These are phyloP conservation scores for Drosophila longiperda DNA, from an alignment of 2,888 invertebrate species.

Conservation along the genomic window DNA sequence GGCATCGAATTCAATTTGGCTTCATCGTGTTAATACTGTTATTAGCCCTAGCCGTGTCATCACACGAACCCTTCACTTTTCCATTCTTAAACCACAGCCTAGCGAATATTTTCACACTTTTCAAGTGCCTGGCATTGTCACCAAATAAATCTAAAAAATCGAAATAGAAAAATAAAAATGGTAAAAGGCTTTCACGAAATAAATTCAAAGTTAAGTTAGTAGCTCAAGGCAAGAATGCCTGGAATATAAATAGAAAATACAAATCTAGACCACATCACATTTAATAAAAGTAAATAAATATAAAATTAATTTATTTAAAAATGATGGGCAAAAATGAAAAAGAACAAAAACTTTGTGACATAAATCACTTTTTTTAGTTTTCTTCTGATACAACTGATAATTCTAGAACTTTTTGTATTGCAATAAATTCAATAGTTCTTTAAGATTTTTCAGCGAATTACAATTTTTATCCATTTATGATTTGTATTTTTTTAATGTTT, in stretches of 20 bases:
- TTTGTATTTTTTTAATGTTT: too few species aligned
- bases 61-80: slow-evolving; percentile 52
- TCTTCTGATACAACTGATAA: too few species aligned
- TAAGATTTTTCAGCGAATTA: too few species aligned
- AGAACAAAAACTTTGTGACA: neutral
- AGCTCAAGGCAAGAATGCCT: neutral
- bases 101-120: slow-evolving; percentile 14
- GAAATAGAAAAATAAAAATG: neutral
- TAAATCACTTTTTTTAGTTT: too few species aligned
- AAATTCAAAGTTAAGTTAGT: neutral
- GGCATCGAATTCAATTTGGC: slow-evolving; percentile 80
- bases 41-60: slow-evolving; percentile 65
- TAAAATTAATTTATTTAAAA: neutral
- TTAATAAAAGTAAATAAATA: neutral
- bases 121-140: slow-evolving; percentile 34
- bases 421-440: too few species aligned
- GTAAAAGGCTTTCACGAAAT: neutral
- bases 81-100: slow-evolving; percentile 30
- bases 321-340: too few species aligned
- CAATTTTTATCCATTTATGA: too few species aligned
- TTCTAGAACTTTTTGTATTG: too few species aligned
- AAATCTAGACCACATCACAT: too few species aligned
- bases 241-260: neutral
- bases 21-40: slow-evolving; percentile 80
- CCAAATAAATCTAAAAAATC: slow-evolving; percentile 5